These are phyloP conservation scores for Tetramorium simillimum DNA, from an alignment of 1,140 invertebrate species.

Conservation along the genomic window DNA sequence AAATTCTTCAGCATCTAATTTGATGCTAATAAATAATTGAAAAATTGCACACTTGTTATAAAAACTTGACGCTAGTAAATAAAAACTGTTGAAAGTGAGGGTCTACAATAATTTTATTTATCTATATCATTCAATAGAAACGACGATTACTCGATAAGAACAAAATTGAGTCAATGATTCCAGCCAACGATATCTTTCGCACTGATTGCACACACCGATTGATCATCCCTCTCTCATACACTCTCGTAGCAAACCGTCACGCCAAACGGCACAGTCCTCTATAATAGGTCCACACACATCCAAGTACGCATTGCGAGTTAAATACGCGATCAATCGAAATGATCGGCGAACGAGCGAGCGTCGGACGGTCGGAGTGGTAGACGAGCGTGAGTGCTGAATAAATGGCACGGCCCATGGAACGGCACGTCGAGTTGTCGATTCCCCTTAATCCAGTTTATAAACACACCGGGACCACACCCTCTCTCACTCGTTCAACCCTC, in stretches of 20 bases:
- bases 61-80: background rate
- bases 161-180: conserved; percentile 3
- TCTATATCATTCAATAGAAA: background rate
- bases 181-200: background rate
- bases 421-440: conserved; percentile 69
- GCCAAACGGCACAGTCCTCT: background rate
- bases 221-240: background rate
- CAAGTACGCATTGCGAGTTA: conserved; percentile 32
- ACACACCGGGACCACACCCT: conserved; percentile 81
- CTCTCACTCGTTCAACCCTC: conserved; percentile 61
- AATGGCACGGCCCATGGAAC: conserved; percentile 31
- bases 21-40: background rate
- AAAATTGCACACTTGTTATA: background rate
- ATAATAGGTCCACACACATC: conserved; percentile 16
- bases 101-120: background rate
- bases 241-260: background rate
- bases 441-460: conserved; percentile 82
- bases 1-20: background rate
- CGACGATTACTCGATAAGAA: background rate
- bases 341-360: conserved; percentile 54
- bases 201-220: background rate
- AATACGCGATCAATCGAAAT: conserved; percentile 71
- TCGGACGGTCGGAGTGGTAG: conserved; percentile 37
- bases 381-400: conserved; percentile 10
- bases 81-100: background rate